Base-by-base conservation (phyloP, 2,113 vertebrate species). In the Festucalex cinctus region DNA sequence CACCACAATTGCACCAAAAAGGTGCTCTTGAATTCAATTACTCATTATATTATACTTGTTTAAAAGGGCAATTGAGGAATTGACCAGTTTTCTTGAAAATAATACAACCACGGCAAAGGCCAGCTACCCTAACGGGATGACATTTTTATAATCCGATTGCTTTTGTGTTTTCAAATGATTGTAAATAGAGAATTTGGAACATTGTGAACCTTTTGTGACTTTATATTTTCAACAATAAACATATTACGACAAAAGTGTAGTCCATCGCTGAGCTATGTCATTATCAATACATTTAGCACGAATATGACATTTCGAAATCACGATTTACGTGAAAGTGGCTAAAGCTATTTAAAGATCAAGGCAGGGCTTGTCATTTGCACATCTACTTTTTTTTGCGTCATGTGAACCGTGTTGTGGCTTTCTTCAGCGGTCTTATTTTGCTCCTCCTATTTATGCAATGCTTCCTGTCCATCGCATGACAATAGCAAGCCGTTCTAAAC, bases 381-480 rank as follows among this genome's bases (percentile, higher is more conserved):
- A 88, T 91, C 82, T 89, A 57, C 26, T 57, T 57, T 85, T 76
- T 83, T 91, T 86, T n/a, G 43, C 8, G 63, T 86, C 90, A 91
- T 81, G 88, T 91, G 91, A 93, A 87, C 73, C 53, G 14, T 57
- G 61, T 79, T 92, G 89, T 86, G 85, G 86, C 85, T 85, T 62
- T 17, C 88, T 77, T 70, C 66, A 77, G 79, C 74, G 72, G 71
- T 79, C 82, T n/a, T 67, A 26, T 77, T 85, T 86, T 83, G 69
- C 83, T 81, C 78, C 70, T 73, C 74, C 76, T 82, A 72, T 80
- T 86, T 86, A 65, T 85, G 84, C 83, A 87, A 83, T 44, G 83
- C 74, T 90, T 90, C 87, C 88, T 88, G 88, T 88, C 85, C 88
- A 78, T 75, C 73, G 77, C 70, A 82, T 84, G 69, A 82, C 77